Conservation (phyloP, 2,113 vertebrate species). For the Scopus umbretta region DNA sequence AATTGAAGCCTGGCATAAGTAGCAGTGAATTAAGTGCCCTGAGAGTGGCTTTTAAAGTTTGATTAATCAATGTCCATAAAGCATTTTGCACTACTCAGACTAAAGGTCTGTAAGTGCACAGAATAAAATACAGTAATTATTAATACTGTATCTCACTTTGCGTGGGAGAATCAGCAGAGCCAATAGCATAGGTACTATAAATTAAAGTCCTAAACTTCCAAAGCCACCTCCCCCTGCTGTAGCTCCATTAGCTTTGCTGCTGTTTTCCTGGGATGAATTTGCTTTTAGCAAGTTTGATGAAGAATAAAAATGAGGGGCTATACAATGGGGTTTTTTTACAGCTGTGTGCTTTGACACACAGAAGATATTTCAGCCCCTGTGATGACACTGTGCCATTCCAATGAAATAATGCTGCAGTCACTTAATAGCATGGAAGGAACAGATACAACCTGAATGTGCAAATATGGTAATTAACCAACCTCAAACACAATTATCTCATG, state of each 20-base stretch:
- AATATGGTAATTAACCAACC: constrained; percentile 43
- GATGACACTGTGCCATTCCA: background rate
- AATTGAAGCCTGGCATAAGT: background rate
- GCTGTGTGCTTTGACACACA: background rate
- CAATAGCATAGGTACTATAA: background rate
- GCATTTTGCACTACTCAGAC: background rate
- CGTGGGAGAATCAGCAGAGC: background rate
- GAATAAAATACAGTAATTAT: background rate
- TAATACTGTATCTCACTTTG: background rate
- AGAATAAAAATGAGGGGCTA: background rate
- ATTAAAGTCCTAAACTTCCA: background rate
- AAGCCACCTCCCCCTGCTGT: background rate
- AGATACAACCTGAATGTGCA: constrained; percentile 39
- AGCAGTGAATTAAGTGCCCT: background rate
- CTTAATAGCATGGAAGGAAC: constrained; percentile 28
- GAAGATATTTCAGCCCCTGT: background rate
- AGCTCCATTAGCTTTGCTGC: background rate
- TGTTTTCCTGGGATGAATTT: background rate
- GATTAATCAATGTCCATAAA: constrained; percentile 15
- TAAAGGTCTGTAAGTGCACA: background rate
- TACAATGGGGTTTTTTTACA: background rate
- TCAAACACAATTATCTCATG: constrained; percentile 57
- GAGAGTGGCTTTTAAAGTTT: background rate
- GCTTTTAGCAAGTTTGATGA: background rate
- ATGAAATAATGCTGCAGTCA: constrained; percentile 34